These are phyloP conservation scores for Aulostomus chinensis DNA, from an alignment of 2,797 vertebrate species.

Conservation along the genomic window DNA sequence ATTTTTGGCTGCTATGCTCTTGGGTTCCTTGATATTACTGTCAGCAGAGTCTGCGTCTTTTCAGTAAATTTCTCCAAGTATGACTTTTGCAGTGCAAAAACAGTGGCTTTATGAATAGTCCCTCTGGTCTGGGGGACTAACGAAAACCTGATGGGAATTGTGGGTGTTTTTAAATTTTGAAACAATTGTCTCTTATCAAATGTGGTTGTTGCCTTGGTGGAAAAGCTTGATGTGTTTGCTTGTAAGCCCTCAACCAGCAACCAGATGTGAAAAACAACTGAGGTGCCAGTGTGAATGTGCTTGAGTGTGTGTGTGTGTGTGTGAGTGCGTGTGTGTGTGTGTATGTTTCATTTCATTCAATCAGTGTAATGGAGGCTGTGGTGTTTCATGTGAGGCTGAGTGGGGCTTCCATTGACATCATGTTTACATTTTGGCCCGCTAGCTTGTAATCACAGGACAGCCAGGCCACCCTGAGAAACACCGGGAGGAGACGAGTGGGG, in stretches of 20 bases:
- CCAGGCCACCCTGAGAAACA: conserved; percentile 44
- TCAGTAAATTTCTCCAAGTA: conserved; percentile 13
- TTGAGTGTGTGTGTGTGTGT: no score
- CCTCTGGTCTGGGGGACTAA: background rate
- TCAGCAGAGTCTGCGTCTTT: no score
- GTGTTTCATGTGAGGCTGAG: conserved; percentile 27
- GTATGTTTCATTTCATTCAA: conserved; percentile 66
- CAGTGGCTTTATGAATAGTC: background rate
- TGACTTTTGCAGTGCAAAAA: conserved; percentile 6
- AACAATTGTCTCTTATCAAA: background rate
- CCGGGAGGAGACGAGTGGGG: conserved; percentile 38
- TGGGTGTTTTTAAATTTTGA: background rate
- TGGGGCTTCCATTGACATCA: conserved; percentile 53
- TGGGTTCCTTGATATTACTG: conserved; percentile 9
- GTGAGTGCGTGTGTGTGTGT: conserved; percentile 14
- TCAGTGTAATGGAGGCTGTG: conserved; percentile 70
- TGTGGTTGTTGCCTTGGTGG: background rate
- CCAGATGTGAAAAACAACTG: no score
- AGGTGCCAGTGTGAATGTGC: no score
- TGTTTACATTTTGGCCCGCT: conserved; percentile 69
- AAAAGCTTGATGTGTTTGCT: background rate
- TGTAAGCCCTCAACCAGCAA: no score
- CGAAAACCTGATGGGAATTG: background rate
- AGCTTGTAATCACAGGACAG: conserved; percentile 66
- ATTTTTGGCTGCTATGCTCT: conserved; percentile 14